Base-by-base conservation (phyloP, 2,888 invertebrate species). In the Schizotus pectinicornis region DNA sequence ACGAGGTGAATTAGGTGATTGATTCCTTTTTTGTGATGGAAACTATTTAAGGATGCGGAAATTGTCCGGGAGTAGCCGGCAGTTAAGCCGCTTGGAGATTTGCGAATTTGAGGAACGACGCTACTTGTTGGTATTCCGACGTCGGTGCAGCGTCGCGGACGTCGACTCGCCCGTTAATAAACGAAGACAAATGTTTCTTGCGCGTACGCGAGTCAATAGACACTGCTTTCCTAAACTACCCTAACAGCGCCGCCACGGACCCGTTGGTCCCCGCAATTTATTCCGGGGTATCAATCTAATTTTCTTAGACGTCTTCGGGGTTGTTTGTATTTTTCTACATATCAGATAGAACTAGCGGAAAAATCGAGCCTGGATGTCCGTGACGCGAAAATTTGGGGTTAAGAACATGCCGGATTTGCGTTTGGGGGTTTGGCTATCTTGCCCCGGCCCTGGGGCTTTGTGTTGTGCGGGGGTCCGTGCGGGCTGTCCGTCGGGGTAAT, bases 31-130 rank as follows among this genome's bases (percentile, higher is more conserved):
- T 51, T 51, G 35, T 51, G 22, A 37, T 38, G 36, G 31, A 47
- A 48, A 48, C 30, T 50, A 31, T 57, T 57, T 57, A 52, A 46
- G 47, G 7, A 57, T 57, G 46, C 52, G 35, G 39, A 12, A 22
- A 22, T 9, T 11, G 39, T 46, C 34, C 12, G 35, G 62, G 22
- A 22, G 22, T 22, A 3, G 22, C 22, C 58, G 53, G 58, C 57
- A 69, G 71, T 68, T 71, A 69, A 70, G 65, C 63, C 22, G 22
- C 22, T 2, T 63, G 67, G 66, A 67, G 66, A 67, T 68, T 70
- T 66, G 63, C 64, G 69, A 70, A 67, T 71, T 69, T 69, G 68
- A 68, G 68, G 62, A 63, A 71, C 68, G 50, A n/a, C 59, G 53
- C 54, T 61, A 61, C 61, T 63, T 64, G 60, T 68, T 68, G 63